Conservation (phyloP, 1,140 invertebrate species). For the Procambarus clarkii region DNA sequence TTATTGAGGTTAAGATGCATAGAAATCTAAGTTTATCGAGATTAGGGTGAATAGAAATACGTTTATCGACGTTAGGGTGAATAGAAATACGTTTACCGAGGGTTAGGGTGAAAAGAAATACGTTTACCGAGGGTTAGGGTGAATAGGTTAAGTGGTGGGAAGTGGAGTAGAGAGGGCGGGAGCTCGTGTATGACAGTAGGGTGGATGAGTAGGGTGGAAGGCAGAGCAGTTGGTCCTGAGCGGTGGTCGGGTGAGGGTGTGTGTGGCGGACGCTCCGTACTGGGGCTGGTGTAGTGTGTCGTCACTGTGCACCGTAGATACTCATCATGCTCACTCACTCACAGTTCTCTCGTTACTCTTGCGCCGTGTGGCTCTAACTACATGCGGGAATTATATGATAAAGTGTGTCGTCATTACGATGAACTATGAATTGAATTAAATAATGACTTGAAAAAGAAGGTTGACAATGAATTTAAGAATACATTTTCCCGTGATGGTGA, state of each 20-base stretch:
- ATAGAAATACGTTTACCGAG: too few relatives aligned
- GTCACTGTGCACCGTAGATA: background rate
- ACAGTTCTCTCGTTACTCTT: background rate
- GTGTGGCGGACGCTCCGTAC: background rate
- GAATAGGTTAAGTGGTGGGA: background rate
- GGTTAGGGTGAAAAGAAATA: too few relatives aligned
- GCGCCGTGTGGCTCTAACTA: background rate
- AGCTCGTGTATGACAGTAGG: background rate
- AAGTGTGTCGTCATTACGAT: background rate
- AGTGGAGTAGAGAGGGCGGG: background rate
- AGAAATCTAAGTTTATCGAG: too few relatives aligned
- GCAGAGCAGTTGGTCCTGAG: constrained; percentile 17
- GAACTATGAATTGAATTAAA: background rate
- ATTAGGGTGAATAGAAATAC: too few relatives aligned
- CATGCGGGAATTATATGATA: background rate
- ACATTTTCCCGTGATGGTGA: background rate
- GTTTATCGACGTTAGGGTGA: too few relatives aligned
- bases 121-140: too few relatives aligned
- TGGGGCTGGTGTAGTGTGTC: background rate
- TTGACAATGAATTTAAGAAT: constrained; percentile 2
- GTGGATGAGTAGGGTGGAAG: constrained; percentile 14
- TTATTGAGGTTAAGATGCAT: too few relatives aligned
- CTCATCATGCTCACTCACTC: background rate
- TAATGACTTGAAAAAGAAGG: background rate
- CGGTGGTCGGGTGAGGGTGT: constrained; percentile 16